Conservation (phyloP, 2,797 vertebrate species). For the Anisognathus igniventris region DNA sequence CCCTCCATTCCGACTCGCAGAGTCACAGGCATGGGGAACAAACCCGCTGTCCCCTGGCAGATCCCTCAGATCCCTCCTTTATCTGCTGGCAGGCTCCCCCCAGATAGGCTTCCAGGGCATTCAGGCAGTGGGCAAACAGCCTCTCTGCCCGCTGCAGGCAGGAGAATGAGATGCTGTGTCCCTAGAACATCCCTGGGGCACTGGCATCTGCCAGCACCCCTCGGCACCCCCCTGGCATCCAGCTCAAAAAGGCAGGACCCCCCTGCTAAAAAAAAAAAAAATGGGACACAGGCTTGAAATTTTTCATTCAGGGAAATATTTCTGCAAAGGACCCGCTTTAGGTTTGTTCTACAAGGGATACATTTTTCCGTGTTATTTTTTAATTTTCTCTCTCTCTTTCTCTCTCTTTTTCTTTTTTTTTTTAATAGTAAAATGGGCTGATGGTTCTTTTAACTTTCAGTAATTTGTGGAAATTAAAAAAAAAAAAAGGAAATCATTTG, state of each 20-base stretch:
- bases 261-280: background rate
- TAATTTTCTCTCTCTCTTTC: background rate
- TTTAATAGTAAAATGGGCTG: background rate
- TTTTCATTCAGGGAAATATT: background rate
- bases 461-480: conserved; percentile 38
- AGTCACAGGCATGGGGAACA: accelerated
- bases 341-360: background rate
- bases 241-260: background rate
- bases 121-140: background rate
- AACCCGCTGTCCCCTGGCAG: background rate
- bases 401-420: background rate
- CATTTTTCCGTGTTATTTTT: background rate
- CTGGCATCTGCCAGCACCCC: background rate
- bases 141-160: background rate
- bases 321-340: background rate
- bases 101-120: background rate
- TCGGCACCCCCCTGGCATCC: accelerated
- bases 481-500: conserved; percentile 7
- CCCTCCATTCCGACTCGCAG: accelerated
- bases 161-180: background rate
- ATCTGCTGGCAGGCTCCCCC: background rate
- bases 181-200: background rate
- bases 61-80: background rate
- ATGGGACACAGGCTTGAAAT: background rate
- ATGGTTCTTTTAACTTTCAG: conserved; percentile 9